Base-by-base conservation (phyloP, 2,113 vertebrate genomes). In the Melanerpes aurifrons region DNA sequence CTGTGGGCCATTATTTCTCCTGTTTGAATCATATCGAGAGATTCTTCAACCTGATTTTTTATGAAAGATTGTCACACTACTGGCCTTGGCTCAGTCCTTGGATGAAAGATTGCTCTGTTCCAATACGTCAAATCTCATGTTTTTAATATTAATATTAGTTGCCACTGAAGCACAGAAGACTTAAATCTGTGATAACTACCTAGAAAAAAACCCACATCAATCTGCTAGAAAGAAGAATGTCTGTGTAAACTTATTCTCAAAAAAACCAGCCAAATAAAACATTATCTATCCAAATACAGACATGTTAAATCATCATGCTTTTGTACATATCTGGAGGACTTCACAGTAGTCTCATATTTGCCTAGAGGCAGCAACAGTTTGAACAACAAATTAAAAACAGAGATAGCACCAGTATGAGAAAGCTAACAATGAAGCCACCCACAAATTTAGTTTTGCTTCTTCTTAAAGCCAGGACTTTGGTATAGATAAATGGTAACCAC, bases 221-320 rank as follows among this genome's bases (percentile, higher is more conserved):
- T 75, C 70, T 75, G 9, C 10, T 15, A 53, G 54, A 77, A 16
- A 21, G 24, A 11, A 86, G 54, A 71, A 90, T 14, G 18, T 54
- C 56, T 86, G 8, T 29, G 24, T 59, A 88, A 71, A 82, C 62
- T 75, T 43, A 35, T 13, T 40, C 56, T 69, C 56, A 73, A 58
- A 81, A 75, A 37, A 82, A 69, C 3, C 9, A 62, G 70, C 81
- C 87, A 93, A 92, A 84, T 48, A 84, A 89, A 93, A 82, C 86
- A 92, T 66, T 82, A 92, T 54, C 48, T 95, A 87, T 84, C 70
- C 62, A 92, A 94, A 95, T 68, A 84, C 48, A 93, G 81, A 89
- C 73, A 78, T 26, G 15, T 81, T 88, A 95, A 72, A 94, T 78
- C 86, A 94, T 86, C 74, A 84, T 31, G 73, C 43, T 90, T 93